Evolutionary conservation across 2,113 vertebrate species (phyloP).

Genomic region (Hippocampus guttulatus): DNA sequence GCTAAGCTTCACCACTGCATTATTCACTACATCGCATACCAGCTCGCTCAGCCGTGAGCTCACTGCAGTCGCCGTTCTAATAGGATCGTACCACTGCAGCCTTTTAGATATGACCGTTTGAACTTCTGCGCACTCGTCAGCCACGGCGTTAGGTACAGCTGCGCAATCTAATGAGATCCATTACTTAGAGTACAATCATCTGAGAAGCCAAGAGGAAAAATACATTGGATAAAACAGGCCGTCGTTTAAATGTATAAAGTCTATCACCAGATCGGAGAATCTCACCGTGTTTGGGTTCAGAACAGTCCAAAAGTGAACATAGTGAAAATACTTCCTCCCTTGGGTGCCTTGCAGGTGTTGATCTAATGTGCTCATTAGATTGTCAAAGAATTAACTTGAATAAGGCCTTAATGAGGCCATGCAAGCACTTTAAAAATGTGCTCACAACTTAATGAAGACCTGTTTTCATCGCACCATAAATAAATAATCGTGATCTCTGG

Average conservation of each 20-base stretch:
- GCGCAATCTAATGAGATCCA: background rate
- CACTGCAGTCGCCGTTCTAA: slow-evolving; percentile 29
- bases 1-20: slow-evolving; percentile 32
- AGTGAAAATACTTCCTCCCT: background rate
- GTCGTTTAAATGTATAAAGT: background rate
- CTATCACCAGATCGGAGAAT: background rate
- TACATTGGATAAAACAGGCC: background rate
- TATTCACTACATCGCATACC: slow-evolving; percentile 36
- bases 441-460: slow-evolving; percentile 5
- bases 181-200: background rate
- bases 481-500: slow-evolving; percentile 22
- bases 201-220: background rate
- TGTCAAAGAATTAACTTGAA: slow-evolving; percentile 22
- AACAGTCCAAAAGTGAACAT: background rate
- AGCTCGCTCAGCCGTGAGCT: slow-evolving; percentile 20
- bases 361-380: slow-evolving; percentile 10
- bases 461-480: slow-evolving; percentile 4
- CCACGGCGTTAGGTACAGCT: background rate
- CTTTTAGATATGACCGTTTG: background rate
- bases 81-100: background rate
- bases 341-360: slow-evolving; percentile 20
- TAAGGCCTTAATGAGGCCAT: slow-evolving; percentile 10
- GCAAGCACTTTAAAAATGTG: slow-evolving; percentile 8
- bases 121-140: background rate
- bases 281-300: background rate